Evolutionary conservation across 2,888 invertebrate genomes (phyloP).

Genomic region (Harpalus rubripes): DNA sequence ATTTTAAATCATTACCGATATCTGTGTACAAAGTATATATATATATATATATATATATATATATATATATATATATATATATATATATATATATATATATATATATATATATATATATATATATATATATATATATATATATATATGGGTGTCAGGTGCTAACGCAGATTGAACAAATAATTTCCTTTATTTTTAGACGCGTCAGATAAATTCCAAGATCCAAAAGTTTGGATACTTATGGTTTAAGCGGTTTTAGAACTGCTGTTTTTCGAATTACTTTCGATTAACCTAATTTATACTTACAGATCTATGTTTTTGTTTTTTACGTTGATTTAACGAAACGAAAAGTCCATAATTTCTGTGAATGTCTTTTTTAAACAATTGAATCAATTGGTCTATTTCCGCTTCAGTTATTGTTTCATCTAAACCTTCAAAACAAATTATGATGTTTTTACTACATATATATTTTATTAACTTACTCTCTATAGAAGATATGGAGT

Average conservation of each 20-base stretch:
- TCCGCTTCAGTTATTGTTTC: not conserved
- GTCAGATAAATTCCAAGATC: not conserved
- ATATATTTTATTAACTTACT: not conserved
- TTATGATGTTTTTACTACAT: not conserved
- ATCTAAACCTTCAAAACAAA: not conserved
- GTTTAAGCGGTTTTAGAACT: too few relatives aligned
- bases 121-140: too few relatives aligned
- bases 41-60: too few relatives aligned
- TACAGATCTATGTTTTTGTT: not conserved
- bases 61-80: too few relatives aligned
- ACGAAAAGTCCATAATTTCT: constrained; percentile 11
- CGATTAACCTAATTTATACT: not conserved
- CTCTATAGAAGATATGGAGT: not conserved
- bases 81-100: too few relatives aligned
- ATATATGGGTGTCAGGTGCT: too few relatives aligned
- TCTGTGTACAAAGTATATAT: too few relatives aligned
- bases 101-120: too few relatives aligned
- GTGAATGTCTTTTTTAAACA: constrained; percentile 24
- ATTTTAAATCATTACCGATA: too few relatives aligned
- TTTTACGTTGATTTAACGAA: not conserved
- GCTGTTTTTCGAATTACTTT: too few relatives aligned
- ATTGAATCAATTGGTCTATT: not conserved
- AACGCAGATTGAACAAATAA: too few relatives aligned
- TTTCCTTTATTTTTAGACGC: too few relatives aligned
- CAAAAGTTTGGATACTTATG: not conserved